Conservation (phyloP, 2,797 vertebrate species). For the Amblyraja radiata region DNA sequence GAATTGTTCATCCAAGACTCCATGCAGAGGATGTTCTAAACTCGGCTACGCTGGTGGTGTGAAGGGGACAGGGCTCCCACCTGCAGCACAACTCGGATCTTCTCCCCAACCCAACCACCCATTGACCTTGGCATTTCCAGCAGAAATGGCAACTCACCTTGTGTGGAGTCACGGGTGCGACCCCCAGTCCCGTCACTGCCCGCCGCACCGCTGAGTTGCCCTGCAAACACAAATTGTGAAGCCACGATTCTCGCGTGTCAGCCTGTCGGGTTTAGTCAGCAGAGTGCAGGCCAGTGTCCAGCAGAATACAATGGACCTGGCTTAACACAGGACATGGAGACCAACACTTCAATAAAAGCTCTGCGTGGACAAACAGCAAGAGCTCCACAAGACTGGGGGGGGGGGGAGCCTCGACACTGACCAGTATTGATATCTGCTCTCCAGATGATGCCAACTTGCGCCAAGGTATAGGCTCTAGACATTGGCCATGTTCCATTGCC, state of each 20-base stretch:
- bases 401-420: not conserved
- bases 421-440: not conserved
- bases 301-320: not conserved
- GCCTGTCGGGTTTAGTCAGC: slow-evolving; percentile 13
- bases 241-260: slow-evolving; percentile 29
- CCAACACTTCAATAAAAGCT: not conserved
- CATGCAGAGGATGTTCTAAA: not conserved
- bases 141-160: slow-evolving; percentile 20
- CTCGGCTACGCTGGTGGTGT: not conserved
- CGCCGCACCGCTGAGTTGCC: not conserved
- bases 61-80: not conserved
- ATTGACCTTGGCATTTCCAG: not conserved
- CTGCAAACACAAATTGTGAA: slow-evolving; percentile 34
- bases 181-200: slow-evolving; percentile 28
- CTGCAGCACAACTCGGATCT: not conserved
- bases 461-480: not conserved
- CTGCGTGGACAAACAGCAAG: not conserved
- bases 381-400: not conserved
- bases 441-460: not conserved
- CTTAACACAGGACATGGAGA: not conserved
- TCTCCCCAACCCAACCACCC: not conserved
- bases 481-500: not conserved
- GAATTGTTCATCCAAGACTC: not conserved
- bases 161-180: not conserved
- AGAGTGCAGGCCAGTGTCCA: not conserved